Evolutionary conservation across 2,797 vertebrate genomes (phyloP).

Genomic region (Carcharodon carcharias): DNA sequence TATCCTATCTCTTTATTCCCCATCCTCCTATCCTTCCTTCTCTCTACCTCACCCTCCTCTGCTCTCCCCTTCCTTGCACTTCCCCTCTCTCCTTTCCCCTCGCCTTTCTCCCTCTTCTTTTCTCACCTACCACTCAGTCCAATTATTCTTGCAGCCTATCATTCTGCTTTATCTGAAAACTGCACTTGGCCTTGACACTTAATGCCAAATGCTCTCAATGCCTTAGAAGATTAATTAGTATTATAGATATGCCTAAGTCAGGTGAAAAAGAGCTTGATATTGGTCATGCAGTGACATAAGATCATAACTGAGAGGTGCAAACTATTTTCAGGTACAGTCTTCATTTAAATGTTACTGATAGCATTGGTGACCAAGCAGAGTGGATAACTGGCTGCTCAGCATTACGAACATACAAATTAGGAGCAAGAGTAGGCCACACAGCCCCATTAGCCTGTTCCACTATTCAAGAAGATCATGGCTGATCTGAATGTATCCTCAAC

Average conservation of each 20-base stretch:
- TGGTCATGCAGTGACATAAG: not conserved
- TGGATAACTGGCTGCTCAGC: not conserved
- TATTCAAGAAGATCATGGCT: no score
- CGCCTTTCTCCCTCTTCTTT: not conserved
- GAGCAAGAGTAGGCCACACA: no score
- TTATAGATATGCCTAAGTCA: not conserved
- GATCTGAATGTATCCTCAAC: no score
- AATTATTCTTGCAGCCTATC: not conserved
- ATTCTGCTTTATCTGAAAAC: not conserved
- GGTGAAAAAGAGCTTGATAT: not conserved
- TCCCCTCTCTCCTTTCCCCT: not conserved
- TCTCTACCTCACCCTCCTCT: not conserved
- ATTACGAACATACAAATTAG: not conserved
- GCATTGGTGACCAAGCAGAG: not conserved
- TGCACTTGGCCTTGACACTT: not conserved
- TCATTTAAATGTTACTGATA: not conserved
- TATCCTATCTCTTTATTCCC: not conserved
- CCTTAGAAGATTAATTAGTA: not conserved
- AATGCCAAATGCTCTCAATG: not conserved
- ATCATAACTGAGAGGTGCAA: not conserved
- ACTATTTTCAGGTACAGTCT: not conserved
- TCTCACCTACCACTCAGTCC: not conserved
- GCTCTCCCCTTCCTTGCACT: not conserved
- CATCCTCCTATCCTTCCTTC: conserved; percentile 40
- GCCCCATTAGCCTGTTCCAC: no score